These are phyloP conservation scores for Anhinga rufa DNA, from an alignment of 2,113 vertebrate species.

Conservation along the genomic window DNA sequence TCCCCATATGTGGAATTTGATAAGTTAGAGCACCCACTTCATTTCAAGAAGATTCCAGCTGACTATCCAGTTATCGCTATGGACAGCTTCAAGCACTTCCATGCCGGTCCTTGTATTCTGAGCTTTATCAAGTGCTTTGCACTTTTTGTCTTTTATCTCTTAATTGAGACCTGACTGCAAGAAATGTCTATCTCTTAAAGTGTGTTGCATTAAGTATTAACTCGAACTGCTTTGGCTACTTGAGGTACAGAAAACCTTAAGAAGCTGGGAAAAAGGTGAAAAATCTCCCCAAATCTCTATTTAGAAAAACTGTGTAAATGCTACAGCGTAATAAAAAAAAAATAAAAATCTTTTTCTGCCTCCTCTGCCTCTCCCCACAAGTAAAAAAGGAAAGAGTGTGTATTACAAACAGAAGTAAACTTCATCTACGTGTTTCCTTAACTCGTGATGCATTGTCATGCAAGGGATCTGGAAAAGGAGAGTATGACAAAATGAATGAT, in stretches of 20 bases:
- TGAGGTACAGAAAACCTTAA: slow-evolving; percentile 73
- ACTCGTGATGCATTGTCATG: slow-evolving; percentile 43
- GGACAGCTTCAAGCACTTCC: slow-evolving; percentile 92
- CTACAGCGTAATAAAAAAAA: slow-evolving; percentile 49
- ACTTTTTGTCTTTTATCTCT: slow-evolving; percentile 94
- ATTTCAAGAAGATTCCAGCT: slow-evolving; percentile 84
- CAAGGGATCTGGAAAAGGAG: slow-evolving; percentile 29
- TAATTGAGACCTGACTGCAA: slow-evolving; percentile 93
- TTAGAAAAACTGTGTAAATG: slow-evolving; percentile 76
- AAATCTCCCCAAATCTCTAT: slow-evolving; percentile 76
- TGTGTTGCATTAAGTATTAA: slow-evolving; percentile 92
- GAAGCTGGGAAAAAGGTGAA: slow-evolving; percentile 70
- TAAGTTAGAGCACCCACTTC: slow-evolving; percentile 96
- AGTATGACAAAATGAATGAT: not conserved
- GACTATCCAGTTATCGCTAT: slow-evolving; percentile 91
- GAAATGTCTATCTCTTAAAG: slow-evolving; percentile 93
- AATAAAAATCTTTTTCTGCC: slow-evolving; percentile 32
- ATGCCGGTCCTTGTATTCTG: slow-evolving; percentile 86
- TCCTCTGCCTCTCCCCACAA: not conserved
- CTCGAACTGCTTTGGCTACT: slow-evolving; percentile 90
- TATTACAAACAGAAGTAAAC: slow-evolving; percentile 35
- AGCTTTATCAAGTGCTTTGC: slow-evolving; percentile 93
- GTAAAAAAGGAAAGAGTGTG: not conserved
- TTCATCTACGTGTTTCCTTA: slow-evolving; percentile 12
- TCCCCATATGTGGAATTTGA: slow-evolving; percentile 96